Conservation (phyloP, 92 coral and sea anemone species). For the Metridium senile region DNA sequence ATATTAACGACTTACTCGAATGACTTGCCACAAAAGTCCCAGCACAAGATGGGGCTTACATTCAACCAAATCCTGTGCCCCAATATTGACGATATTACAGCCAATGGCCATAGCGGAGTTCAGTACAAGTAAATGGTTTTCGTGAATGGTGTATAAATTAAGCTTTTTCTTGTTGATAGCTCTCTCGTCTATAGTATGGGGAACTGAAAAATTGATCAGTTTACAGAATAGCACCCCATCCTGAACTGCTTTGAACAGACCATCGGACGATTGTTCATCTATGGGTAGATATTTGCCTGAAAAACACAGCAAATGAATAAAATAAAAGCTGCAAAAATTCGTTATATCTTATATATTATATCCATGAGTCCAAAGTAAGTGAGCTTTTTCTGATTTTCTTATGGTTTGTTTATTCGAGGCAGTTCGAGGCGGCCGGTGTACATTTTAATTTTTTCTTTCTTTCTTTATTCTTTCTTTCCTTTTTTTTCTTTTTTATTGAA, state of each 20-base stretch:
- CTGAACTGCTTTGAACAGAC: slow-evolving; percentile 84
- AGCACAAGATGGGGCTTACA: slow-evolving; percentile 95
- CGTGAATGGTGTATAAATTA: slow-evolving; percentile 90
- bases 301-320: background rate
- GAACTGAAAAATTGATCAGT: slow-evolving; percentile 94
- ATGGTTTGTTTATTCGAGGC: too few species aligned
- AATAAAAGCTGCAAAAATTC: background rate
- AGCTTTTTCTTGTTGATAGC: slow-evolving; percentile 90
- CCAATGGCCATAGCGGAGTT: slow-evolving; percentile 99
- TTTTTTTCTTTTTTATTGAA: too few species aligned
- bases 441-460: too few species aligned
- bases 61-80: slow-evolving; percentile 88
- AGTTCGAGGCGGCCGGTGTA: too few species aligned
- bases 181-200: slow-evolving; percentile 91
- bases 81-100: slow-evolving; percentile 96
- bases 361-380: too few species aligned
- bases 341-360: too few species aligned
- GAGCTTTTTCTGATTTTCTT: too few species aligned
- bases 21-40: slow-evolving; percentile 94
- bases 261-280: slow-evolving; percentile 64
- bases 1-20: slow-evolving; percentile 59
- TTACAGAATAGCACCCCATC: slow-evolving; percentile 92
- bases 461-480: too few species aligned
- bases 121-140: slow-evolving; percentile 86
- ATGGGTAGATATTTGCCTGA: slow-evolving; percentile 78